phyloP scores from a whole-genome alignment of 2,113 vertebrate species.

The Elachura formosa region DNA sequence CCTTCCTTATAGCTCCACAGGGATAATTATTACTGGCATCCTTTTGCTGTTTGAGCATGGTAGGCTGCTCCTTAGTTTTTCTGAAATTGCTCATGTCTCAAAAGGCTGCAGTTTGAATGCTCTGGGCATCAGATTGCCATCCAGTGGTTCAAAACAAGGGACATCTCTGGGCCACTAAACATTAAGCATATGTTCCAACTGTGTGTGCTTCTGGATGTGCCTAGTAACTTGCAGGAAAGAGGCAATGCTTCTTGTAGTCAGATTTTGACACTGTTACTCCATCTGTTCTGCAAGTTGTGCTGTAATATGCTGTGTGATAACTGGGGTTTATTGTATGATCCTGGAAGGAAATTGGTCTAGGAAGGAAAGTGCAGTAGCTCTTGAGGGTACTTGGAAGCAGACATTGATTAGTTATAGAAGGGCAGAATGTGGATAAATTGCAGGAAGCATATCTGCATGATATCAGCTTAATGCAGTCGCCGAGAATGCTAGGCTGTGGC shows the following conservation, averaged over 20 bases:
- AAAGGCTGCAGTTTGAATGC: not conserved
- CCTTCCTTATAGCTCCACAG: too few relatives aligned
- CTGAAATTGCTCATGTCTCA: not conserved
- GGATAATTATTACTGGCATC: not conserved
- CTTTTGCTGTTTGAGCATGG: not conserved
- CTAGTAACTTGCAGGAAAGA: not conserved
- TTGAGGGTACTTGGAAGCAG: not conserved
- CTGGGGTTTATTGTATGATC: not conserved
- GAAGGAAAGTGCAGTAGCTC: not conserved
- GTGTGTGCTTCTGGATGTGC: not conserved
- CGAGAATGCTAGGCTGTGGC: rapidly evolving
- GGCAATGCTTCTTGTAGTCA: not conserved
- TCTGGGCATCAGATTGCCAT: rapidly evolving
- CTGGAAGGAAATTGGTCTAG: not conserved
- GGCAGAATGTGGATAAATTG: not conserved
- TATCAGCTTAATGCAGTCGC: not conserved
- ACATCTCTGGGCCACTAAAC: not conserved
- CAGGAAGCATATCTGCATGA: not conserved
- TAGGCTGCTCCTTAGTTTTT: not conserved
- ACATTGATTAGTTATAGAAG: not conserved
- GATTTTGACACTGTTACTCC: not conserved
- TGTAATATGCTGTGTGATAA: not conserved
- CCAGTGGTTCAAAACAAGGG: not conserved
- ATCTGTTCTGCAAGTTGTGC: not conserved
- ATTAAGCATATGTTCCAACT: rapidly evolving